A percentile compares a stretch with the other conserved stretches of the same genome.
Conservation (phyloP, 23 tunicate species). For the Trididemnum clinides region DNA sequence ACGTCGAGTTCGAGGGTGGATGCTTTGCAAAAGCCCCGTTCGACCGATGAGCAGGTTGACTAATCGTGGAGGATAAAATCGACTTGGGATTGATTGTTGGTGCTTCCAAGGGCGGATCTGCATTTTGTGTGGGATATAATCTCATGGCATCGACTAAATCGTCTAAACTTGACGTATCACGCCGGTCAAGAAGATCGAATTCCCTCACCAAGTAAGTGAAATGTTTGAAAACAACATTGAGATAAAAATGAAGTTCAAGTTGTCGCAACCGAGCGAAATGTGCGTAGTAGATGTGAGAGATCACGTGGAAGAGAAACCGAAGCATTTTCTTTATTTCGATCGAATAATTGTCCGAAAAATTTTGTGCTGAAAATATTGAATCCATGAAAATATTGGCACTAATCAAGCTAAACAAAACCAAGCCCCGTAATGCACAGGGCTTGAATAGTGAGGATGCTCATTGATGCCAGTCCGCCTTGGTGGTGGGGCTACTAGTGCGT, state of each 20-base stretch:
- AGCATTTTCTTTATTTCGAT: conserved; percentile 84
- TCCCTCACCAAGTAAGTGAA: conserved; percentile 79
- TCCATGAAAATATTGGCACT: too few relatives aligned
- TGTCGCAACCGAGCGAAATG: conserved; percentile 79
- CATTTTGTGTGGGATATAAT: conserved; percentile 4
- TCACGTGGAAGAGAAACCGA: conserved; percentile 84
- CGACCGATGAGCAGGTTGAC: too few relatives aligned
- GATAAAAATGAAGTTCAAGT: conserved; percentile 67
- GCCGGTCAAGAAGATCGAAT: conserved; percentile 63
- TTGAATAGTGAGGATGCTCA: too few relatives aligned
- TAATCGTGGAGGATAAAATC: too few relatives aligned
- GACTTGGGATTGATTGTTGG: too few relatives aligned
- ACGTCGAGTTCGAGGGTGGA: too few relatives aligned
- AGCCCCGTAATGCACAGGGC: too few relatives aligned
- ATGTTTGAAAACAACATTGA: conserved; percentile 82
- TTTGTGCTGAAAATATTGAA: conserved; percentile 90
- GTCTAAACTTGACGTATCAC: conserved; percentile 71
- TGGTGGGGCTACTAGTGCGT: too few relatives aligned
- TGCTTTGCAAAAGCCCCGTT: too few relatives aligned
- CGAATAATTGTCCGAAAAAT: conserved; percentile 62
- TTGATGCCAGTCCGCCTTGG: too few relatives aligned
- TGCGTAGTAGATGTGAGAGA: conserved; percentile 89
- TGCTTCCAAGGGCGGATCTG: too few relatives aligned
- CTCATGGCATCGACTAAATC: conserved; percentile 74
- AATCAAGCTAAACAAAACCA: too few relatives aligned